These are phyloP conservation scores for Chrysopa pallens DNA, from an alignment of 1,140 invertebrate species.

Conservation along the genomic window DNA sequence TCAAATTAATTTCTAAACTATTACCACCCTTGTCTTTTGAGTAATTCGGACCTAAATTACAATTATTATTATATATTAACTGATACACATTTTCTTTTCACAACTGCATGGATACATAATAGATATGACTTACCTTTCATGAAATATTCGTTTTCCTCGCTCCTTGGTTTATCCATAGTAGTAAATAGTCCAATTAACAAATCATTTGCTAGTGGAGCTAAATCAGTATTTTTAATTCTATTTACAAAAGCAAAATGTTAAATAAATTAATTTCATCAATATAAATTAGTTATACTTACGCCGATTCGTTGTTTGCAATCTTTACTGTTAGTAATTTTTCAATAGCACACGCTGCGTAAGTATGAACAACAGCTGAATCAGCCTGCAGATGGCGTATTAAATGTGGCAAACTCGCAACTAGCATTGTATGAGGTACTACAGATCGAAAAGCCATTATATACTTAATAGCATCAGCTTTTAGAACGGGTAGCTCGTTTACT, in stretches of 20 bases:
- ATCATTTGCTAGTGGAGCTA: constrained; percentile 39
- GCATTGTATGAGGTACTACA: constrained; percentile 60
- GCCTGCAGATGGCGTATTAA: constrained; percentile 53
- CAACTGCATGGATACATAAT: no score
- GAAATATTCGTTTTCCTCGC: constrained; percentile 88
- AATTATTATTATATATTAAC: no score
- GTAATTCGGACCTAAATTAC: no score
- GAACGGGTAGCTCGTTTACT: constrained; percentile 76
- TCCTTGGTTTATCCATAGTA: constrained; percentile 48
- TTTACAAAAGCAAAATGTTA: constrained; percentile 11
- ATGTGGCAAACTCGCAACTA: constrained; percentile 55
- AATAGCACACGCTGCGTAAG: constrained; percentile 80
- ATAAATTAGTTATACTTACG: constrained; percentile 26
- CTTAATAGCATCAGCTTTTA: constrained; percentile 92
- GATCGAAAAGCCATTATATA: constrained; percentile 91
- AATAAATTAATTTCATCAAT: constrained; percentile 4
- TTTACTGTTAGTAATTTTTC: constrained; percentile 74
- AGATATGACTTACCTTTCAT: constrained; percentile 60
- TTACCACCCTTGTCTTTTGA: not conserved
- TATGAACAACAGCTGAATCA: constrained; percentile 76
- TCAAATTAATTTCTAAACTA: not conserved
- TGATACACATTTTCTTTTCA: no score
- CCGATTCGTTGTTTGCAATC: constrained; percentile 27
- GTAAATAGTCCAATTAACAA: constrained; percentile 60
- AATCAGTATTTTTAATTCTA: constrained; percentile 35